Percentiles rank a stretch among this genome's conserved stretches.
Evolutionary conservation across 2,888 invertebrate species (phyloP).

Genomic region (Macrosiphum euphorbiae): DNA sequence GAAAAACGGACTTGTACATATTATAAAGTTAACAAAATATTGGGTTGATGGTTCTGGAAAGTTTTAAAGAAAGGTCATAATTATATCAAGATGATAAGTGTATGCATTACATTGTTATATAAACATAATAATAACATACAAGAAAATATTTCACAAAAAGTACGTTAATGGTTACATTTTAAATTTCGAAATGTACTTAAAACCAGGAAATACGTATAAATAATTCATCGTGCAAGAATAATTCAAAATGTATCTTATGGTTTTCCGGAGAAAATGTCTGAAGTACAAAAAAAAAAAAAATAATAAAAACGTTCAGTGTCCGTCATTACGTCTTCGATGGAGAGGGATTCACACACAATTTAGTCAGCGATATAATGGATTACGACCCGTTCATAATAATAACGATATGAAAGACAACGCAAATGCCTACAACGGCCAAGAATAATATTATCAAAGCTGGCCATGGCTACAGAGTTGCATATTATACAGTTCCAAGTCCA

Average conservation of each 20-base stretch:
- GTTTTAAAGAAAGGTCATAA: background rate
- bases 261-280: background rate
- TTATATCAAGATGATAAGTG: background rate
- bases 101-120: background rate
- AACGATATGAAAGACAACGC: background rate
- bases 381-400: background rate
- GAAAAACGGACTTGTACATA: background rate
- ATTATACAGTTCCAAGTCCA: background rate
- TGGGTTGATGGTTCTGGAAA: background rate
- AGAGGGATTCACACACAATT: background rate
- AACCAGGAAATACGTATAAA: background rate
- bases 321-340: background rate
- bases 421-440: background rate
- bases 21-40: background rate
- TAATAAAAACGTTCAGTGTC: background rate
- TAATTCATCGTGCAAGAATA: background rate
- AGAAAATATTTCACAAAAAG: background rate
- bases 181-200: background rate
- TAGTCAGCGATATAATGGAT: background rate
- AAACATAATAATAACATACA: background rate
- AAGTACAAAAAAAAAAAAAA: background rate
- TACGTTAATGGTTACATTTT: background rate
- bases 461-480: background rate
- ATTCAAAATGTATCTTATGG: background rate
- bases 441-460: background rate